Evolutionary conservation across 1,140 invertebrate species (phyloP).

Genomic region (Drosophila nebulosa): DNA sequence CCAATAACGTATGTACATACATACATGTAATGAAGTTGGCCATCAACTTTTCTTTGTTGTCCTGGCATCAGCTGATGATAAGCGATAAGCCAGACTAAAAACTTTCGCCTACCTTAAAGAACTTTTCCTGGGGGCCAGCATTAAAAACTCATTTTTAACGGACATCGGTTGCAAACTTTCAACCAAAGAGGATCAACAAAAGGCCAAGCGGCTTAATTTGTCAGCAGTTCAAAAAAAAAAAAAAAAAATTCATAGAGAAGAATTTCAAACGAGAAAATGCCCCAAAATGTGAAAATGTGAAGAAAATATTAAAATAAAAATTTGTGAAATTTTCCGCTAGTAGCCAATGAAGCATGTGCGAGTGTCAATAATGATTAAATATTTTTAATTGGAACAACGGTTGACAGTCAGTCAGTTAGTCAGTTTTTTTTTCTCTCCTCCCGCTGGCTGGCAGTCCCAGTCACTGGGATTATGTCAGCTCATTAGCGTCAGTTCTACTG

Average conservation of each 20-base stretch:
- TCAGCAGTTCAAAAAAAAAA: slow-evolving; percentile 38
- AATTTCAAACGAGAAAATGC: slow-evolving; percentile 6
- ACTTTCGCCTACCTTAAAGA: slow-evolving; percentile 20
- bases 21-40: slow-evolving; percentile 25
- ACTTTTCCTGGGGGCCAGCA: slow-evolving; percentile 26
- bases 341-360: slow-evolving; percentile 10
- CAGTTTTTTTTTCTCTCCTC: neutral
- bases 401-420: neutral
- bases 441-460: too few species aligned
- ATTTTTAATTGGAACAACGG: slow-evolving; percentile 55
- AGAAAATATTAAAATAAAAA: neutral
- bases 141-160: slow-evolving; percentile 40
- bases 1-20: slow-evolving; percentile 27
- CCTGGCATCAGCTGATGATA: slow-evolving; percentile 15
- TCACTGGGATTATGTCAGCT: slow-evolving; percentile 49
- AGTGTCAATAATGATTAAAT: slow-evolving; percentile 68
- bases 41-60: neutral
- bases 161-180: slow-evolving; percentile 10
- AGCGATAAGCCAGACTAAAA: slow-evolving; percentile 33
- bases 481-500: slow-evolving; percentile 68
- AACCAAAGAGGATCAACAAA: slow-evolving; percentile 16
- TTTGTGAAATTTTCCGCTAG: slow-evolving; percentile 27
- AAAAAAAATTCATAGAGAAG: slow-evolving; percentile 10
- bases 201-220: slow-evolving; percentile 55
- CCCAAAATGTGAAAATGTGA: slow-evolving; percentile 16